Evolutionary conservation across 1,140 invertebrate genomes (phyloP).

Genomic region (Cephus cinctus): DNA sequence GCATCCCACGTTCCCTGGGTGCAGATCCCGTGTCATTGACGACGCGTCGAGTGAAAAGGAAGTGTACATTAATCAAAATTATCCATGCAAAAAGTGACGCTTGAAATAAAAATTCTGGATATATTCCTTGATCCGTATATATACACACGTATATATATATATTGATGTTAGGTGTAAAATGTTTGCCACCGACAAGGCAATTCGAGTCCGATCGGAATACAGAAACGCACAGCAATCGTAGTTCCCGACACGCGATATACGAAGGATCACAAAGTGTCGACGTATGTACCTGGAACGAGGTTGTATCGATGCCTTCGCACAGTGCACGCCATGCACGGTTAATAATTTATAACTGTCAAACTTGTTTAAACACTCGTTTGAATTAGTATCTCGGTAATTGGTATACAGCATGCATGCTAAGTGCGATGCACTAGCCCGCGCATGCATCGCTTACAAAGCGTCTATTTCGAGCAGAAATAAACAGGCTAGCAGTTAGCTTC

Average conservation of each 20-base stretch:
- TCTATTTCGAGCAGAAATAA: conserved; percentile 34
- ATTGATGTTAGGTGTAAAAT: no score
- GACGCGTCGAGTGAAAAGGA: conserved; percentile 15
- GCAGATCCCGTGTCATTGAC: conserved; percentile 20
- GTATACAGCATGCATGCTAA: conserved; percentile 9
- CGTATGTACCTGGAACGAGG: no score
- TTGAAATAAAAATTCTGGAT: no score
- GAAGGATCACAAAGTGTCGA: no score
- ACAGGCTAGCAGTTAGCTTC: conserved; percentile 13
- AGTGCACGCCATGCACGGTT: not conserved
- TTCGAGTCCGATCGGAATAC: no score
- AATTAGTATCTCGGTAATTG: conserved; percentile 19
- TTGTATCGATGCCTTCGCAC: no score
- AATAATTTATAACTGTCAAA: conserved; percentile 26
- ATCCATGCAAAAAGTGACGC: not conserved
- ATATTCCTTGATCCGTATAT: no score
- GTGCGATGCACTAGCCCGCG: conserved; percentile 7
- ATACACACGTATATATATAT: no score
- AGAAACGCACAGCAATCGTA: no score
- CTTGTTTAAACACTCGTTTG: conserved; percentile 24
- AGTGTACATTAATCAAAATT: conserved; percentile 2
- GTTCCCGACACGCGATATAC: conserved; percentile 19
- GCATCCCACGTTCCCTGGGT: no score
- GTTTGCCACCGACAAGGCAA: no score
- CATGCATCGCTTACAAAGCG: conserved; percentile 26